Conservation (phyloP, 2,888 invertebrate species). For the Drosophila limbata region DNA sequence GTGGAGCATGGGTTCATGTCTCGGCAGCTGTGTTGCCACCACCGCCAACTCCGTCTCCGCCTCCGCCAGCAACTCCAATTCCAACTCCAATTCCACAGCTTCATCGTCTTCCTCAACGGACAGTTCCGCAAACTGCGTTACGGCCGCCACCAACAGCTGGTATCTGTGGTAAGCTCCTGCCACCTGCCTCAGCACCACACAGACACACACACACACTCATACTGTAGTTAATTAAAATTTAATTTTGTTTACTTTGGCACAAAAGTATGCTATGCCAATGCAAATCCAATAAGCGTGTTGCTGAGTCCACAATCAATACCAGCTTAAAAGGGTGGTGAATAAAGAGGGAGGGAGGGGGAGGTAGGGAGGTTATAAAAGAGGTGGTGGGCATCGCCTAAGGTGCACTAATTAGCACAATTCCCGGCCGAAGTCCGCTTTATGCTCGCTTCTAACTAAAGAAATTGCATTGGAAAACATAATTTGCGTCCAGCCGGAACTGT, state of each 20-base stretch:
- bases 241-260: constrained; percentile 61
- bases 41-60: constrained; percentile 19
- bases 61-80: constrained; percentile 44
- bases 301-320: constrained; percentile 66
- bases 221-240: constrained; percentile 69
- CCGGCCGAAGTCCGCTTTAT: constrained; percentile 30
- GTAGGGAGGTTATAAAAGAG: too few species aligned
- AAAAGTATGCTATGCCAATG: constrained; percentile 47
- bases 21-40: constrained; percentile 69
- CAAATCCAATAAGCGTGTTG: constrained; percentile 71
- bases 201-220: not conserved
- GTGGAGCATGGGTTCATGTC: constrained; percentile 72
- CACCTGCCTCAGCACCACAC: constrained; percentile 1
- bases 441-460: constrained; percentile 21
- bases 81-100: constrained; percentile 50
- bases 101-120: constrained; percentile 61
- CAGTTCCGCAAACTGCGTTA: constrained; percentile 46
- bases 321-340: constrained; percentile 25
- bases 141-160: constrained; percentile 56
- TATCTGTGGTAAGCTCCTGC: constrained; percentile 62
- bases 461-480: constrained; percentile 60
- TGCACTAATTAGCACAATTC: constrained; percentile 50
- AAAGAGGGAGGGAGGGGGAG: not conserved
- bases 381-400: not conserved
- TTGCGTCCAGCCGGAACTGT: constrained; percentile 20